Conservation (phyloP, 92 coral and sea anemone species). For the Palythoa grandiflora region DNA sequence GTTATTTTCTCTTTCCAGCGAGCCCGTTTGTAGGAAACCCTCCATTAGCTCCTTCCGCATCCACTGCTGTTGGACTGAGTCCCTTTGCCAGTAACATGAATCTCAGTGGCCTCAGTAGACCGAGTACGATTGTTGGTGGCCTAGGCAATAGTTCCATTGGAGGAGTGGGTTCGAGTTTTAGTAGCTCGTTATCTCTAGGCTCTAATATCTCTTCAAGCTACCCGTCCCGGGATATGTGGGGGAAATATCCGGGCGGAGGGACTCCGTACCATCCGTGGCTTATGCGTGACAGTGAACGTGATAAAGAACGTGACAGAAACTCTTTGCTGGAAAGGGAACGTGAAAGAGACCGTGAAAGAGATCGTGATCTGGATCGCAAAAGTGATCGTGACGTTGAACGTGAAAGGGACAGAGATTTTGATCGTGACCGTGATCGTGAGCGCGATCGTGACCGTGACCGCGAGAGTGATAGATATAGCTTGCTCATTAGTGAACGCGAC, state of each 20-base stretch:
- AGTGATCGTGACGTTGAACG: constrained; percentile 60
- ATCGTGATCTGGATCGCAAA: constrained; percentile 50
- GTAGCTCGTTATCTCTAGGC: constrained; percentile 58
- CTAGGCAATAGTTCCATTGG: constrained; percentile 65
- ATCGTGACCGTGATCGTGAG: constrained; percentile 8
- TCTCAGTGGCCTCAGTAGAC: constrained; percentile 59
- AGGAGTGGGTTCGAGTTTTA: constrained; percentile 68
- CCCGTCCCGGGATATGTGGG: constrained; percentile 73
- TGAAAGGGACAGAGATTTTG: constrained; percentile 15
- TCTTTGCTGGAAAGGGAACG: constrained; percentile 55
- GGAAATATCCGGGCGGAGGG: constrained; percentile 64
- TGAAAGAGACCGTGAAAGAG: constrained; percentile 58
- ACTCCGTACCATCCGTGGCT: constrained; percentile 81
- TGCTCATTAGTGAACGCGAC: constrained; percentile 37
- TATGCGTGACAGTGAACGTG: constrained; percentile 76
- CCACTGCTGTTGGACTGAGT: constrained; percentile 64
- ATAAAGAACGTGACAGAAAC: constrained; percentile 69
- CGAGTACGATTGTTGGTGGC: constrained; percentile 72
- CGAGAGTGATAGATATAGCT: constrained; percentile 27
- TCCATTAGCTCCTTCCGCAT: constrained; percentile 63
- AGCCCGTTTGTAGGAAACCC: constrained; percentile 47
- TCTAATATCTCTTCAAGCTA: constrained; percentile 67
- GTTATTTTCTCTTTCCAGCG: not conserved
- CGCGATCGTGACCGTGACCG: constrained; percentile 38
- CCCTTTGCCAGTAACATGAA: constrained; percentile 48